Percentiles rank a stretch among this genome's conserved stretches.
These are phyloP conservation scores for Himalopsyche japonica DNA, from an alignment of 2,888 invertebrate species.

Conservation along the genomic window DNA sequence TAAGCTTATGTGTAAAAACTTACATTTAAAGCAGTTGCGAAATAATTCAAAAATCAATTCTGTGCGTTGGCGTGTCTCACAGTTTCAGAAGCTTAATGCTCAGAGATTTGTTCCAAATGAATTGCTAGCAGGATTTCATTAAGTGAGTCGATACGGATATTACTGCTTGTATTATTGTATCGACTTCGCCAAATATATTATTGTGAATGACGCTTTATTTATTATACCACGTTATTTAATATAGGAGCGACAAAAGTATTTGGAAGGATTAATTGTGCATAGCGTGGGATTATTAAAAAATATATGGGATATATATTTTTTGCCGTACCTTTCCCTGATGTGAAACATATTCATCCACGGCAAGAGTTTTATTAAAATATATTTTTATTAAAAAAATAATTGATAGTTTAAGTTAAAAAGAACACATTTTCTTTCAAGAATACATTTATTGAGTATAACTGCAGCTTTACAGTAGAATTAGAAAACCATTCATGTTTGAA, in stretches of 20 bases:
- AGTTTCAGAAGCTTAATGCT: neutral
- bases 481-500: too few species aligned
- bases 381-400: too few species aligned
- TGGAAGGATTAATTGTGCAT: neutral
- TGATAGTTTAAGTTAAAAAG: too few species aligned
- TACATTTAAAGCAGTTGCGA: too few species aligned
- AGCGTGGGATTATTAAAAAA: neutral
- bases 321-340: too few species aligned
- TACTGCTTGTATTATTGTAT: slow-evolving; percentile 13
- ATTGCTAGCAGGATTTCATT: slow-evolving; percentile 10
- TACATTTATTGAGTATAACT: too few species aligned
- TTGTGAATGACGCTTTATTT: neutral
- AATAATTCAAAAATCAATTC: too few species aligned
- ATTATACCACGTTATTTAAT: neutral
- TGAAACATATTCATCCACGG: too few species aligned
- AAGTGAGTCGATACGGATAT: slow-evolving; percentile 6
- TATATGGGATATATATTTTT: neutral
- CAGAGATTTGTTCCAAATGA: neutral
- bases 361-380: too few species aligned
- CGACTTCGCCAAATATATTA: slow-evolving; percentile 8
- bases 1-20: too few species aligned
- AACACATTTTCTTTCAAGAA: too few species aligned
- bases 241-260: neutral
- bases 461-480: too few species aligned
- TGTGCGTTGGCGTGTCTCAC: neutral